Evolutionary conservation across 1,140 invertebrate genomes (phyloP).

Genomic region (Sesamia nonagrioides): DNA sequence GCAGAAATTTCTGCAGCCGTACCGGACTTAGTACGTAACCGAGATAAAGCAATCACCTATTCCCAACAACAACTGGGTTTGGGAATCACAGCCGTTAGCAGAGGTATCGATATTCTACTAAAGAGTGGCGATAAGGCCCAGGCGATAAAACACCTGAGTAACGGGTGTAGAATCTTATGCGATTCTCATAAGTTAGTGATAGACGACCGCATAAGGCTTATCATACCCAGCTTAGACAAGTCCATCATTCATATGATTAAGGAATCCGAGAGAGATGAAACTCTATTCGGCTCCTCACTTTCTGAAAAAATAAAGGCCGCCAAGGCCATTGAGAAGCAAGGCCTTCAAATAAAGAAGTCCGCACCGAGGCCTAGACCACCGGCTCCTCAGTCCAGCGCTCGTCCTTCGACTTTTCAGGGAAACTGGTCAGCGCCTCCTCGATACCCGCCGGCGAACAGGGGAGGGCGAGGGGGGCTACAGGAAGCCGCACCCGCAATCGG

Average conservation of each 20-base stretch:
- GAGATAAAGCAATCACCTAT: not conserved
- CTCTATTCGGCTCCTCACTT: constrained; percentile 51
- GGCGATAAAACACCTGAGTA: not conserved
- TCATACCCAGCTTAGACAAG: constrained; percentile 54
- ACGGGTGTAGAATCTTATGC: not conserved
- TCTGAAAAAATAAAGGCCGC: constrained; percentile 59
- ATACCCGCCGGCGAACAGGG: constrained; percentile 56
- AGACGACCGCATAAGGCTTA: not conserved
- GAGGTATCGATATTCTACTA: not conserved
- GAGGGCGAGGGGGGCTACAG: constrained; percentile 49
- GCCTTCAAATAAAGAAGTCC: not conserved
- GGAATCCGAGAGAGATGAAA: constrained; percentile 52
- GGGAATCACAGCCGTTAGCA: not conserved
- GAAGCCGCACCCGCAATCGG: constrained; percentile 5
- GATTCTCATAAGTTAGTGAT: not conserved
- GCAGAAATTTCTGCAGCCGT: not conserved
- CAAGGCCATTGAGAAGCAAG: constrained; percentile 33
- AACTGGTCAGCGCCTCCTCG: not conserved
- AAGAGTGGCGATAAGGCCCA: not conserved
- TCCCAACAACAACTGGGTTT: not conserved
- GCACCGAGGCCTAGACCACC: not conserved
- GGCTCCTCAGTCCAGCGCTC: not conserved
- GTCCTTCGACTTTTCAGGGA: too few relatives aligned
- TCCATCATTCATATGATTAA: constrained; percentile 46
- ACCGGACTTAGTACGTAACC: not conserved